A percentile compares a stretch with the other conserved stretches of the same genome.
Evolutionary conservation across 2,113 vertebrate species (phyloP).

Genomic region (Sinocyclocheilus anophthalmus): DNA sequence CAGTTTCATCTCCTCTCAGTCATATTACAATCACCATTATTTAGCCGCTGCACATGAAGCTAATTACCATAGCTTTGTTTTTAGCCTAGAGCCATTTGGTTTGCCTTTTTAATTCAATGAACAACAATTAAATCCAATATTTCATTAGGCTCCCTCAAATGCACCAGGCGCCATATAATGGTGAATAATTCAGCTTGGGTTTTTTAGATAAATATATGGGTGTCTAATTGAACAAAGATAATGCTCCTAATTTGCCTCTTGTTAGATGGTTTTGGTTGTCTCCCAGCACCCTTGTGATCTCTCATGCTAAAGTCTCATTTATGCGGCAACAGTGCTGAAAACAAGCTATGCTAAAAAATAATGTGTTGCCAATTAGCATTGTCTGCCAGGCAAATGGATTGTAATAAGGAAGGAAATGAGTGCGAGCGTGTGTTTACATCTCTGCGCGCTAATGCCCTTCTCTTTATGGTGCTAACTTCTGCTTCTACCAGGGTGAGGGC

Average conservation of each 20-base stretch:
- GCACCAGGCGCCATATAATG: conserved; percentile 57
- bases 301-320: conserved; percentile 74
- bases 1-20: conserved; percentile 29
- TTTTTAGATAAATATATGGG: conserved; percentile 73
- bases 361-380: conserved; percentile 77
- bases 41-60: conserved; percentile 38
- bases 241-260: conserved; percentile 74
- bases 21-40: conserved; percentile 47
- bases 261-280: conserved; percentile 73
- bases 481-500: conserved; percentile 33
- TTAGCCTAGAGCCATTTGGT: conserved; percentile 56
- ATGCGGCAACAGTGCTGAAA: conserved; percentile 65
- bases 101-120: conserved; percentile 55
- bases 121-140: conserved; percentile 60
- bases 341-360: conserved; percentile 73
- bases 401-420: conserved; percentile 71
- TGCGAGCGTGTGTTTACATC: conserved; percentile 22
- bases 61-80: conserved; percentile 59
- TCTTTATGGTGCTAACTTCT: conserved; percentile 39
- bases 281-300: conserved; percentile 71
- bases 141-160: conserved; percentile 52
- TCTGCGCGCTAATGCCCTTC: conserved; percentile 14
- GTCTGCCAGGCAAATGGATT: conserved; percentile 73
- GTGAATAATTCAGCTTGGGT: conserved; percentile 72
- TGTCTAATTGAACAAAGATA: conserved; percentile 72